These are phyloP conservation scores for Astyanax mexicanus DNA, from an alignment of 2,797 vertebrate genomes.

Conservation along the genomic window DNA sequence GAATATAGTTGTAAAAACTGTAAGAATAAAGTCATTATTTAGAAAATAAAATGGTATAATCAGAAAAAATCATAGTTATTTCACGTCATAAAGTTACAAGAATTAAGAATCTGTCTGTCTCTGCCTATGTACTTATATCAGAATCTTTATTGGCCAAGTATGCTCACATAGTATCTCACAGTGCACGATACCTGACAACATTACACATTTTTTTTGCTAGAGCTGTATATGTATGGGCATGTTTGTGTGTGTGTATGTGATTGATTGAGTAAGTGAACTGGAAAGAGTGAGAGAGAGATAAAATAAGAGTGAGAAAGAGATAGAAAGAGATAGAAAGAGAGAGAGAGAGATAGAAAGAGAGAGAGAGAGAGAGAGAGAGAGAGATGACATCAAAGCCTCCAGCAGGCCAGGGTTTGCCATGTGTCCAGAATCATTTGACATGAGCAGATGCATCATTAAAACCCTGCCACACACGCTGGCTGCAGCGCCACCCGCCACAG, in stretches of 20 bases:
- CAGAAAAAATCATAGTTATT: too few relatives aligned
- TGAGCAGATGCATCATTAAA: constrained; percentile 86
- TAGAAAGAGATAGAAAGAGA: constrained; percentile 44
- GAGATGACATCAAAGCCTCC: constrained; percentile 77
- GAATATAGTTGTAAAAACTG: too few relatives aligned
- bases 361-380: constrained; percentile 45
- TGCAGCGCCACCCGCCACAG: constrained; percentile 68
- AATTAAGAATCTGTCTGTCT: too few relatives aligned
- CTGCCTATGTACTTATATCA: too few relatives aligned
- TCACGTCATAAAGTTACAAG: too few relatives aligned
- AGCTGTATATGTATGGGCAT: constrained; percentile 37
- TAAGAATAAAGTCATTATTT: too few relatives aligned
- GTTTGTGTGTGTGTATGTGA: constrained; percentile 22
- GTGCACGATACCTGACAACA: too few relatives aligned
- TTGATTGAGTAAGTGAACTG: constrained; percentile 46
- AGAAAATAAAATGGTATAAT: too few relatives aligned
- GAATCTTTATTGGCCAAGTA: too few relatives aligned
- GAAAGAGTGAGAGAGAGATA: constrained; percentile 44
- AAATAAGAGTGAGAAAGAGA: constrained; percentile 50
- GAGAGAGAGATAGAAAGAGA: constrained; percentile 38
- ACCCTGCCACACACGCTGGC: constrained; percentile 75
- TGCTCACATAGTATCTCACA: too few relatives aligned
- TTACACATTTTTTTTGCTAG: too few relatives aligned
- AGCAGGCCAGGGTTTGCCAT: constrained; percentile 79
- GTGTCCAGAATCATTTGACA: constrained; percentile 84